phyloP scores from a whole-genome alignment of 2,888 invertebrate species.

The Himalopsyche tibetana region DNA sequence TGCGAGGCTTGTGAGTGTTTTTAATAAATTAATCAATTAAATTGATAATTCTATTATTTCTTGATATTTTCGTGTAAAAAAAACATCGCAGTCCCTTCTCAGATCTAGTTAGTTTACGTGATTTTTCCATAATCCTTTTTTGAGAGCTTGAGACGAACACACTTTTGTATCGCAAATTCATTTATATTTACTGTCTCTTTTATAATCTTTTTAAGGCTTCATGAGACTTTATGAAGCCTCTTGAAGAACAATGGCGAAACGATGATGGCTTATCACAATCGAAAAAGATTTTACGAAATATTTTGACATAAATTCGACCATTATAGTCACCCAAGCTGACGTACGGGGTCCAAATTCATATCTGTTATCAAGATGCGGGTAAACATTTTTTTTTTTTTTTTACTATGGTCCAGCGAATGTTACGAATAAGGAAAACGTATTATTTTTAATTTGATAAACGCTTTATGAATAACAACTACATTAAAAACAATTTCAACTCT shows the following conservation, averaged over 20 bases:
- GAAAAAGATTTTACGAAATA: slow-evolving; percentile 1
- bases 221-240: slow-evolving; percentile 14
- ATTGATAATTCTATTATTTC: too few relatives aligned
- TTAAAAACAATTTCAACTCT: too few relatives aligned
- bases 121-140: background rate
- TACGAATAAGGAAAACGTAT: too few relatives aligned
- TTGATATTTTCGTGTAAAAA: too few relatives aligned
- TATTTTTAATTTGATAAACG: too few relatives aligned
- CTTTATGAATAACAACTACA: too few relatives aligned
- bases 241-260: background rate
- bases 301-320: slow-evolving; percentile 34
- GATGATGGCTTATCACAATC: slow-evolving; percentile 26
- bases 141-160: background rate
- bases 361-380: background rate
- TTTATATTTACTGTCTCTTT: background rate
- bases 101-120: too few relatives aligned
- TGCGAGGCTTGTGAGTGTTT: too few relatives aligned
- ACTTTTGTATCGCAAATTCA: background rate
- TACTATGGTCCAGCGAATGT: too few relatives aligned
- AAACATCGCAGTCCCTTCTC: too few relatives aligned
- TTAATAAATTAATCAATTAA: too few relatives aligned
- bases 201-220: background rate
- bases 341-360: slow-evolving; percentile 20
- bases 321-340: slow-evolving; percentile 7
- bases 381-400: too few relatives aligned